Conservation (phyloP, 2,113 vertebrate genomes). For the Hippoglossus stenolepis region DNA sequence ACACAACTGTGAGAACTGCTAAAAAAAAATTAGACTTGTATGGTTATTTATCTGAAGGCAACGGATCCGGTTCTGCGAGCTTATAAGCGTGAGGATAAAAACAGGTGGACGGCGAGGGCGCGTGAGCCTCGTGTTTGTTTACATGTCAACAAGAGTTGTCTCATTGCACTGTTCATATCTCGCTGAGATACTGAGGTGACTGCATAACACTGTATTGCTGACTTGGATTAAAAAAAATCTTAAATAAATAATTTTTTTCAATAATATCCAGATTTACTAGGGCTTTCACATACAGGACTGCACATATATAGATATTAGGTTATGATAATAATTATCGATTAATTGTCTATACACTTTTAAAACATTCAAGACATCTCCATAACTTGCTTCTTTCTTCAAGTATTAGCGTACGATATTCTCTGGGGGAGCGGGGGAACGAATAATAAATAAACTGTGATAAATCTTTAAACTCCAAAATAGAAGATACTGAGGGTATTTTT, state of each 20-base stretch:
- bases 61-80: constrained; percentile 35
- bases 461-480: constrained; percentile 83
- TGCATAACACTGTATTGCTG: constrained; percentile 82
- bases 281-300: constrained; percentile 83
- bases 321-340: constrained; percentile 82
- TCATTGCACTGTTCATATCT: constrained; percentile 61
- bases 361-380: constrained; percentile 78
- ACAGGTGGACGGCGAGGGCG: constrained; percentile 27
- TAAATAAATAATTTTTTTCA: constrained; percentile 70
- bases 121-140: constrained; percentile 42
- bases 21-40: constrained; percentile 18
- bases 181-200: constrained; percentile 75
- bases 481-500: constrained; percentile 40
- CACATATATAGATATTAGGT: constrained; percentile 83
- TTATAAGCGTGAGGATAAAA: constrained; percentile 25
- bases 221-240: constrained; percentile 61
- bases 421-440: constrained; percentile 77
- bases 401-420: constrained; percentile 80
- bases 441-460: constrained; percentile 76
- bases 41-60: constrained; percentile 61
- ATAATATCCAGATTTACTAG: constrained; percentile 80
- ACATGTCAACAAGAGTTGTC: constrained; percentile 48
- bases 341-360: constrained; percentile 81
- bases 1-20: background rate
- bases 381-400: constrained; percentile 80